Evolutionary conservation across 2,797 vertebrate genomes (phyloP).

Genomic region (Lemur catta): DNA sequence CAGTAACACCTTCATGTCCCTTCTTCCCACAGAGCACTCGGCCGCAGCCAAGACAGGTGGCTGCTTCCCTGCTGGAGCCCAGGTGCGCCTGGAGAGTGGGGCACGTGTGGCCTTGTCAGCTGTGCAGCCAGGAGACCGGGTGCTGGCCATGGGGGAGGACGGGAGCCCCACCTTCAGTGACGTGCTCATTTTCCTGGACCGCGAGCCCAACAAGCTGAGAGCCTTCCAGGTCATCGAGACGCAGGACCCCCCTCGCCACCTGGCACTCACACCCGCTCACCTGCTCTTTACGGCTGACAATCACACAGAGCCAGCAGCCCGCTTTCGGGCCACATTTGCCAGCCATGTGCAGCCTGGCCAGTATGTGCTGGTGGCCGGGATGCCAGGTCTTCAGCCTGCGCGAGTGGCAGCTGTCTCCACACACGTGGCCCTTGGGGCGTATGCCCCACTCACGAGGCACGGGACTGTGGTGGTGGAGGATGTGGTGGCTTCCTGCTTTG

Average conservation of each 20-base stretch:
- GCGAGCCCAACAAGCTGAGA: constrained; percentile 84
- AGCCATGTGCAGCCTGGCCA: constrained; percentile 91
- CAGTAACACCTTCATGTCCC: constrained; percentile 66
- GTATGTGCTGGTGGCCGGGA: constrained; percentile 87
- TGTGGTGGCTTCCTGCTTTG: constrained; percentile 95
- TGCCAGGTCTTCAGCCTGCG: constrained; percentile 82
- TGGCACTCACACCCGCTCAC: constrained; percentile 93
- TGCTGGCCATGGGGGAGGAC: constrained; percentile 90
- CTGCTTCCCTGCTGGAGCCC: constrained; percentile 92
- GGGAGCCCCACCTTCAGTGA: constrained; percentile 91
- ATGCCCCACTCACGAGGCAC: constrained; percentile 92
- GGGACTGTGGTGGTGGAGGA: constrained; percentile 94
- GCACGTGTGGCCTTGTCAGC: constrained; percentile 86
- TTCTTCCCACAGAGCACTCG: constrained; percentile 91
- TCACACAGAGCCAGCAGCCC: constrained; percentile 77
- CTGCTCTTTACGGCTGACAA: constrained; percentile 91
- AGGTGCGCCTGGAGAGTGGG: constrained; percentile 89
- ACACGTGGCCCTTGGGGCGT: constrained; percentile 87
- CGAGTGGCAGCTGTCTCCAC: constrained; percentile 86
- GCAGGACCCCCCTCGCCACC: constrained; percentile 80
- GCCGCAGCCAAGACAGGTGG: constrained; percentile 98
- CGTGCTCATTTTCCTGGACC: constrained; percentile 94
- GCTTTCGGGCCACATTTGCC: constrained; percentile 90
- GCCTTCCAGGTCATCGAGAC: constrained; percentile 91
- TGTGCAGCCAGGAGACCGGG: constrained; percentile 89